Evolutionary conservation across 2,113 vertebrate genomes (phyloP).

Genomic region (Microcebus jonahi): DNA sequence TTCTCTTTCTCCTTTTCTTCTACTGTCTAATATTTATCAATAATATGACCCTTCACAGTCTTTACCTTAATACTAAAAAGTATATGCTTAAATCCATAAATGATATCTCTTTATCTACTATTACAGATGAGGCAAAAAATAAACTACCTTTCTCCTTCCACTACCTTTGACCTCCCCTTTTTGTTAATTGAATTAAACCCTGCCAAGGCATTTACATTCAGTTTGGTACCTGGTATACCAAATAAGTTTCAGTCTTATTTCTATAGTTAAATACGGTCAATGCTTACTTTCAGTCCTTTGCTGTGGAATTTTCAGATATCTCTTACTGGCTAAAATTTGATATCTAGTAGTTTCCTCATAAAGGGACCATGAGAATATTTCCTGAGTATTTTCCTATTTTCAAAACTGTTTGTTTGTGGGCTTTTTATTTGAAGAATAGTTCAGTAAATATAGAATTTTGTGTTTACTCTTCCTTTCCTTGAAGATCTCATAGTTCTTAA

Average conservation of each 20-base stretch:
- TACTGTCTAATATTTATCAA: not conserved
- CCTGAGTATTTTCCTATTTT: not conserved
- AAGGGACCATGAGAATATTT: not conserved
- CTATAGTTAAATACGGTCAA: not conserved
- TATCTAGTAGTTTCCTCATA: not conserved
- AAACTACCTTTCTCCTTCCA: not conserved
- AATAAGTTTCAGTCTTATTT: not conserved
- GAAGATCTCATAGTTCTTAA: not conserved
- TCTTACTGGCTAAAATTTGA: not conserved
- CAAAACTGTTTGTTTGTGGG: not conserved
- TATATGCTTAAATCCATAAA: not conserved
- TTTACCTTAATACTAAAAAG: not conserved
- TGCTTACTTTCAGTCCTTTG: not conserved
- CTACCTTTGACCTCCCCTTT: not conserved
- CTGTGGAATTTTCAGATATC: not conserved
- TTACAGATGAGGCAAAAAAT: not conserved
- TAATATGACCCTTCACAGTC: not conserved
- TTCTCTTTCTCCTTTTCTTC: not conserved
- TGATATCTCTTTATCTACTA: not conserved
- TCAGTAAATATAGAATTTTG: not conserved
- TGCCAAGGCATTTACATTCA: not conserved
- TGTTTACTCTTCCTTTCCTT: not conserved
- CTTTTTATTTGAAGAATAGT: not conserved
- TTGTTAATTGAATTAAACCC: not conserved
- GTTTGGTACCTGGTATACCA: not conserved